These are phyloP conservation scores for Andricus quercusramuli DNA, from an alignment of 2,888 invertebrate species.

Conservation along the genomic window DNA sequence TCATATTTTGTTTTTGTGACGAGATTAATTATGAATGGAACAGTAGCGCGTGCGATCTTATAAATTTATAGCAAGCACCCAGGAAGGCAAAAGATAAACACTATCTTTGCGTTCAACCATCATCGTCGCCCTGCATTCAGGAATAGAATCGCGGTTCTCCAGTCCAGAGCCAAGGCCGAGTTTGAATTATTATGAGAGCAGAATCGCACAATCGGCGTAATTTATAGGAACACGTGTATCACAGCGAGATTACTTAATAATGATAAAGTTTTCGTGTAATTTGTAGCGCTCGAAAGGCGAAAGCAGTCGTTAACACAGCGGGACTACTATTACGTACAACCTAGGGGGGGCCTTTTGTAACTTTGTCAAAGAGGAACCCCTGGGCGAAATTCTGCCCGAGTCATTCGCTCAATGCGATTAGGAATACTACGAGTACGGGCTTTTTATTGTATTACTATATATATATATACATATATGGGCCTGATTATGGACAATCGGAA, in stretches of 20 bases:
- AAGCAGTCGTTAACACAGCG: conserved; percentile 53
- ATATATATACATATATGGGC: background rate
- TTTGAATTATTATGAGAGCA: conserved; percentile 20
- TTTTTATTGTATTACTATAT: conserved; percentile 6
- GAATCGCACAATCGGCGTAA: conserved; percentile 18
- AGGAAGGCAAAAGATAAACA: conserved; percentile 1
- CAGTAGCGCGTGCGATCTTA: background rate
- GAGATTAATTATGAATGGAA: background rate
- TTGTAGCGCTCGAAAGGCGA: conserved; percentile 51
- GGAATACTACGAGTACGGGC: conserved; percentile 14
- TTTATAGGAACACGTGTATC: conserved; percentile 36
- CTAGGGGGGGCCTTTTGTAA: conserved; percentile 50
- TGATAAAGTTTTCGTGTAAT: conserved; percentile 53
- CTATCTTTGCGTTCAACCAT: background rate
- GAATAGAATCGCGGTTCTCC: background rate
- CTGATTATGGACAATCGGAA: conserved; percentile 10
- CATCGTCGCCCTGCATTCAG: background rate
- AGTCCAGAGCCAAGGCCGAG: background rate
- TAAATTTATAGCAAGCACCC: background rate
- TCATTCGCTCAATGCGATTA: conserved; percentile 36
- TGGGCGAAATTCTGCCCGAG: conserved; percentile 45
- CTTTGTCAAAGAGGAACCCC: conserved; percentile 48
- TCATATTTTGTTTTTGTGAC: background rate
- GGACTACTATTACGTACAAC: conserved; percentile 48
- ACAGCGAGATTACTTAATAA: conserved; percentile 53